These are phyloP conservation scores for Phortica magna DNA, from an alignment of 2,888 invertebrate species.

Conservation along the genomic window DNA sequence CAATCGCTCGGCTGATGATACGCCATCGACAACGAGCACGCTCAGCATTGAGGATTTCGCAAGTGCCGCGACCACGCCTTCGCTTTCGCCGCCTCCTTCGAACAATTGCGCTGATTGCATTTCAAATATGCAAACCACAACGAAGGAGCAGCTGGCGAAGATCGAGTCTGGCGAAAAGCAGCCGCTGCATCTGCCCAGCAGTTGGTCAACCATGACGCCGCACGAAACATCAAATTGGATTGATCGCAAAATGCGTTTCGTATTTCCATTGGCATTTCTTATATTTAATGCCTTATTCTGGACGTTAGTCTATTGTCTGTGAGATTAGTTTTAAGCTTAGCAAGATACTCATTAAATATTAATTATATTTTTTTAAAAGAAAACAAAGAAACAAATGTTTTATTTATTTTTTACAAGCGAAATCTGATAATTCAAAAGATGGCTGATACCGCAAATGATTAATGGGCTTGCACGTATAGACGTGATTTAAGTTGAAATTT, in stretches of 20 bases:
- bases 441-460: no score
- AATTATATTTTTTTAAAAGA: neutral
- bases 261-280: slow-evolving; percentile 88
- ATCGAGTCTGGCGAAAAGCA: neutral
- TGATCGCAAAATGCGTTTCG: slow-evolving; percentile 85
- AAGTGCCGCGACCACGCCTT: slow-evolving; percentile 44
- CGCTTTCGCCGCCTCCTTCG: slow-evolving; percentile 45
- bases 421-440: no score
- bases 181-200: slow-evolving; percentile 50
- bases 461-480: no score
- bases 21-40: slow-evolving; percentile 37
- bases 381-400: neutral
- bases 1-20: neutral
- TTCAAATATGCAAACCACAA: slow-evolving; percentile 47
- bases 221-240: slow-evolving; percentile 94
- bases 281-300: slow-evolving; percentile 89
- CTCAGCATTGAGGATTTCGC: slow-evolving; percentile 54
- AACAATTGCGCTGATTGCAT: slow-evolving; percentile 51
- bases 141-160: slow-evolving; percentile 71
- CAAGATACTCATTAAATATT: neutral
- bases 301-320: slow-evolving; percentile 84
- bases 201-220: slow-evolving; percentile 91
- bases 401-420: no score
- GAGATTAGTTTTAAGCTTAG: slow-evolving; percentile 41
- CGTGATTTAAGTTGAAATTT: no score